phyloP scores from a whole-genome alignment of 2,113 vertebrate species.

The Tinamus guttatus region DNA sequence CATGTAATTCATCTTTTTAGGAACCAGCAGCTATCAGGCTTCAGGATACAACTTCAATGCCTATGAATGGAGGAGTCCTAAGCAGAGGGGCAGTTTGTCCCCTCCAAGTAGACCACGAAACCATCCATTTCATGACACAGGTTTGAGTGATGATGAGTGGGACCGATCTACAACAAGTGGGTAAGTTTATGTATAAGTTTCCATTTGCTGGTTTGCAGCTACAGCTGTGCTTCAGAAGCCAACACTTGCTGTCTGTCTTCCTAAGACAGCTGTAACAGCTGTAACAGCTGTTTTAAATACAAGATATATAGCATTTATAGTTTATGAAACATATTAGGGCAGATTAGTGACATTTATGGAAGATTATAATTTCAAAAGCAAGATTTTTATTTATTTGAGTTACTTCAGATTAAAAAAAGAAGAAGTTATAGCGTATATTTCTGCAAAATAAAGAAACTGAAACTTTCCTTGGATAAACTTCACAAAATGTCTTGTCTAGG shows the following conservation, averaged over 20 bases:
- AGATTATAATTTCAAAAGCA: neutral
- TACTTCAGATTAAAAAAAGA: neutral
- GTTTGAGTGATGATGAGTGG: conserved; percentile 92
- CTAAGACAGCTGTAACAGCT: neutral
- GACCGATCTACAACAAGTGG: conserved; percentile 86
- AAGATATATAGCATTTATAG: neutral
- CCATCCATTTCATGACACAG: conserved; percentile 88
- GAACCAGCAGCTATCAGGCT: conserved; percentile 85
- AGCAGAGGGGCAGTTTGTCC: conserved; percentile 86
- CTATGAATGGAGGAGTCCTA: conserved; percentile 93
- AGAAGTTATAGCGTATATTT: neutral
- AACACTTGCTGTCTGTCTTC: neutral
- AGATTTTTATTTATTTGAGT: neutral
- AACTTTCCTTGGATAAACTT: neutral
- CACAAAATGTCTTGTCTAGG: neutral
- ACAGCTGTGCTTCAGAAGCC: neutral
- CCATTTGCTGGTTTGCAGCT: neutral
- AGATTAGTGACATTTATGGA: neutral
- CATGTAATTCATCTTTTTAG: conserved; percentile 66
- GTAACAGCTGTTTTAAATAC: neutral
- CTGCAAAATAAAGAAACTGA: neutral
- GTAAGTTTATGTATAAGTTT: conserved; percentile 67
- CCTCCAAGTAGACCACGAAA: conserved; percentile 84
- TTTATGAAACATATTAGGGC: neutral
- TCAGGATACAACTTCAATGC: conserved; percentile 90